Percentiles rank a stretch among this genome's conserved stretches.
phyloP scores from a whole-genome alignment of 2,797 vertebrate species.

The Coluber constrictor region DNA sequence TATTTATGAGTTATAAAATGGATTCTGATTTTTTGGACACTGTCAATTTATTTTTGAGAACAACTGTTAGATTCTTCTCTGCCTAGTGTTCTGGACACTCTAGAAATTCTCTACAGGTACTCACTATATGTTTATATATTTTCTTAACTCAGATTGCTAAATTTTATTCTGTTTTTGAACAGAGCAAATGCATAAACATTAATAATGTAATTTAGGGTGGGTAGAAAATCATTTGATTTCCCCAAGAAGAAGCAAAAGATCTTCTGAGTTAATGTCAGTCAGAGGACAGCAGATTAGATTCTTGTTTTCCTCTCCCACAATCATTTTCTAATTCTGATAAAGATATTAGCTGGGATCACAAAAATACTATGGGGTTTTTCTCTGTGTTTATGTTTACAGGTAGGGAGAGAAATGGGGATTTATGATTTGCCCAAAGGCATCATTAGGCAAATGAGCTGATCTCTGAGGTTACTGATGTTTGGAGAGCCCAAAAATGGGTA shows the following conservation, averaged over 20 bases:
- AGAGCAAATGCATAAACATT: not conserved
- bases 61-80: not conserved
- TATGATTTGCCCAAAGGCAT: not conserved
- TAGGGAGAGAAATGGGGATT: slow-evolving; percentile 18
- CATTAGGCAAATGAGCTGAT: not conserved
- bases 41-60: not conserved
- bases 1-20: not conserved
- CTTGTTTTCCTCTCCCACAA: not conserved
- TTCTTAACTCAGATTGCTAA: not conserved
- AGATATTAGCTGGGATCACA: not conserved
- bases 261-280: not conserved
- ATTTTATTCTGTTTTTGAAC: not conserved
- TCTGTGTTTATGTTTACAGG: not conserved
- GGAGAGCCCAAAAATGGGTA: slow-evolving; percentile 31
- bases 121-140: not conserved
- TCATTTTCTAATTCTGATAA: not conserved
- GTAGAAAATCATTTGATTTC: not conserved
- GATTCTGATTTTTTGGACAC: not conserved
- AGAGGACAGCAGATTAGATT: not conserved
- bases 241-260: not conserved
- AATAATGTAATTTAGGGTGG: not conserved
- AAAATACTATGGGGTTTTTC: not conserved
- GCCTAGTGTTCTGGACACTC: not conserved
- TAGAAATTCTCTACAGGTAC: not conserved
- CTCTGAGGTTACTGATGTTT: not conserved